A percentile compares a stretch with the other conserved stretches of the same genome.
phyloP scores from a whole-genome alignment of 2,797 vertebrate species.

The Poeciliopsis presidionis region DNA sequence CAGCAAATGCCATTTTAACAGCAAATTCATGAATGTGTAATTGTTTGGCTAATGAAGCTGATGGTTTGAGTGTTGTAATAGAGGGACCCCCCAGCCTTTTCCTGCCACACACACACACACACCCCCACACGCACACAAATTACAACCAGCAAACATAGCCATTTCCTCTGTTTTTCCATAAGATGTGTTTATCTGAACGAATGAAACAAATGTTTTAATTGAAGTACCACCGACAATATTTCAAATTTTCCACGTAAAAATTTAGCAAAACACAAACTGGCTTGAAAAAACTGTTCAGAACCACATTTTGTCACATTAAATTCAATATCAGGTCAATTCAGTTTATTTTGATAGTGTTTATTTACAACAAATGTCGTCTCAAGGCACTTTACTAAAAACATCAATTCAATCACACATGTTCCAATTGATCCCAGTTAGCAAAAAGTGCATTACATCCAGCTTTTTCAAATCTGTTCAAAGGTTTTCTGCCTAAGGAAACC shows the following conservation, averaged over 20 bases:
- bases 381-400: not conserved
- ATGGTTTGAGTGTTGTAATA: slow-evolving; percentile 73
- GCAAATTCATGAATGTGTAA: slow-evolving; percentile 80
- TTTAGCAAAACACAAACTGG: not conserved
- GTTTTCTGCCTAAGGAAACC: not conserved
- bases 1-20: slow-evolving; percentile 79
- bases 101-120: not conserved
- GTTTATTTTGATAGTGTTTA: not conserved
- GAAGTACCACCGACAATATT: slow-evolving; percentile 13
- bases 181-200: slow-evolving; percentile 30
- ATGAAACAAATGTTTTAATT: slow-evolving; percentile 23
- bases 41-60: slow-evolving; percentile 77
- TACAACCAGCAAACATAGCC: not conserved
- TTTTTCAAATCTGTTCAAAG: too few relatives aligned
- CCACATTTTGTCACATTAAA: not conserved
- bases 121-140: not conserved
- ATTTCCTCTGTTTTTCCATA: slow-evolving; percentile 55
- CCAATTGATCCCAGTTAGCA: not conserved
- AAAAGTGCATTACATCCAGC: not conserved
- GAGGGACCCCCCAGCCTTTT: slow-evolving; percentile 58
- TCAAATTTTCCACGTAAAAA: not conserved
- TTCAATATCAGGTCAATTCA: not conserved
- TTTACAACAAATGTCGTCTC: not conserved
- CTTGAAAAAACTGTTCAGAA: not conserved
- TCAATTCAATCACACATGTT: not conserved